Base-by-base conservation (phyloP, 2,888 invertebrate species). In the Cepaea hortensis region DNA sequence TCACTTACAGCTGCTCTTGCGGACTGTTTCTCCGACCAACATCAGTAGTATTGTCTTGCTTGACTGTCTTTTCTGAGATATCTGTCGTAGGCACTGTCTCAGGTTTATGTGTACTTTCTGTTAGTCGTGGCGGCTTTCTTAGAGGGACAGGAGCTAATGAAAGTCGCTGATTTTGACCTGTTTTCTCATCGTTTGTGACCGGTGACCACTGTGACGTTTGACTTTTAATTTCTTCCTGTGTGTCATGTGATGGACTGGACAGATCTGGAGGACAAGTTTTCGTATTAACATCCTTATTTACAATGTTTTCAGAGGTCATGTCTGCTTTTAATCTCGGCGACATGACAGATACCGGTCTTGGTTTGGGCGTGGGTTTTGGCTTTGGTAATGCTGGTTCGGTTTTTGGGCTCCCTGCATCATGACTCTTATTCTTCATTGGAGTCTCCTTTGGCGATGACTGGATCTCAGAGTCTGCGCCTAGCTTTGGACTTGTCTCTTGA, bases 351-450 rank as follows among this genome's bases (percentile, higher is more conserved):
- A 20, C n/a, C 48, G 80, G 77, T 61, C 55, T 87, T n/a, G 87
- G 77, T 23, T 81, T 87, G 46, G 84, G 76, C 20, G 18, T 61
- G 7, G 85, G 85, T 72, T 77, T 81, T 55, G 87, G 87, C 68
- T 86, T 84, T 6, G 75, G 75, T 50, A 73, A 46, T 46, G 18
- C 48, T 46, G 73, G 11, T 73, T 46, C 15, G 46, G 11, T 11
- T 46, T 77, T 55, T 77, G 77, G 55, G 55, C 61, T 77, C 23
- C 55, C 77, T 77, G 1, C 55, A 3, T 13, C n/a, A n/a, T 61
- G 77, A 77, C n/a, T 20, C 2, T 4, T 23, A 77, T n/a, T n/a
- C 3, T 76, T 20, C 6, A 77, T 61, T 55, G 11, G 75, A 46
- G 20, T 11, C 80, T 11, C 73, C 11, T 9, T 7, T 55, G 48